Evolutionary conservation across 1,140 invertebrate species (phyloP).

Genomic region (Orius insidiosus): DNA sequence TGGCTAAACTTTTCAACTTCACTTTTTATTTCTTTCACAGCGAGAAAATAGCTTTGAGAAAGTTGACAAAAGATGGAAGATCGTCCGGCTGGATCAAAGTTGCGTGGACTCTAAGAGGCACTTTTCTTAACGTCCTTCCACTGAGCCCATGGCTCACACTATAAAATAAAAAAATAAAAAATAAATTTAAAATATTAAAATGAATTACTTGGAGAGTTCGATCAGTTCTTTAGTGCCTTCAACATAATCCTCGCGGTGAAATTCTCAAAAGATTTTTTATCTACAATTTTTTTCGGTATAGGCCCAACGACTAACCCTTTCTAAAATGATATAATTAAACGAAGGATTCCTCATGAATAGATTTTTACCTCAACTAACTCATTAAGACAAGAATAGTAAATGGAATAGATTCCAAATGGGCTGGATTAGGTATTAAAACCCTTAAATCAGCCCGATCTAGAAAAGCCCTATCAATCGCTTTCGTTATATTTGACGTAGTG

Average conservation of each 20-base stretch:
- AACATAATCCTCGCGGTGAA: conserved; percentile 11
- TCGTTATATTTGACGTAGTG: conserved; percentile 89
- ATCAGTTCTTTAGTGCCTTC: conserved; percentile 23
- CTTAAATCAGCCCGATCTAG: conserved; percentile 92
- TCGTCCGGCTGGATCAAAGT: conserved; percentile 5
- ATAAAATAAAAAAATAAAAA: conserved; percentile 27
- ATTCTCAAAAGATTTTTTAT: conserved; percentile 11
- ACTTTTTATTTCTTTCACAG: neutral
- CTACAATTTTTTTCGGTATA: conserved; percentile 6
- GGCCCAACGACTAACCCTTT: conserved; percentile 4
- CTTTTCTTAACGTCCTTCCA: conserved; percentile 66
- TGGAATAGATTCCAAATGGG: conserved; percentile 59
- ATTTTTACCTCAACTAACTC: conserved; percentile 57
- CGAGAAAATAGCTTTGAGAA: conserved; percentile 6
- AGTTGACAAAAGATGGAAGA: neutral
- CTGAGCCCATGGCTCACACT: conserved; percentile 55
- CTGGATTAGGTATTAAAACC: conserved; percentile 71
- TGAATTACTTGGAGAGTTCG: conserved; percentile 24
- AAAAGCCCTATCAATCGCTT: conserved; percentile 87
- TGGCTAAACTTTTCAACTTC: neutral
- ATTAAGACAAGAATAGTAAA: conserved; percentile 56
- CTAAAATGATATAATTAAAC: no score
- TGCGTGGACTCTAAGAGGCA: conserved; percentile 43
- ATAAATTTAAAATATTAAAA: no score
- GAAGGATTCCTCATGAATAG: neutral